Evolutionary conservation across 2,888 invertebrate species (phyloP).

Genomic region (Meloe dianella): DNA sequence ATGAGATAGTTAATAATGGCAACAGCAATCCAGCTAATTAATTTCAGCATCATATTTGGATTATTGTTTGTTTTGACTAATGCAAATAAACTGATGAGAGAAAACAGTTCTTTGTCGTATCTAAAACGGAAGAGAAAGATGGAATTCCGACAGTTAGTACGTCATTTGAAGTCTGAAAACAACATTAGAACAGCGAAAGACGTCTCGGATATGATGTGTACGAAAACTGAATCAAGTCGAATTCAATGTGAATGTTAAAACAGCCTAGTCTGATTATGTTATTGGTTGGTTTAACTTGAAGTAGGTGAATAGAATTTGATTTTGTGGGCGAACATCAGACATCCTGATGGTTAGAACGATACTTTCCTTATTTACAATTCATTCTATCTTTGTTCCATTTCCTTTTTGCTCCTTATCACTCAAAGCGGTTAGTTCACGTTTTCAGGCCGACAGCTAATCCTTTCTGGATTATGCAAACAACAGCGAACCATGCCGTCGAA

Average conservation of each 20-base stretch:
- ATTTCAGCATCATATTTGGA: slow-evolving; percentile 26
- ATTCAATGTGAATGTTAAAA: slow-evolving; percentile 43
- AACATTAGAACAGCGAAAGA: slow-evolving; percentile 27
- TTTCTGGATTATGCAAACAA: slow-evolving; percentile 48
- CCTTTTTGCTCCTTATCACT: slow-evolving; percentile 37
- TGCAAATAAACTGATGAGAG: slow-evolving; percentile 22
- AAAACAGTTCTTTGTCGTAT: background rate
- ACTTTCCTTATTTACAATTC: slow-evolving; percentile 4
- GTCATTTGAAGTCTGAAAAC: slow-evolving; percentile 30
- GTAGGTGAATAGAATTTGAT: slow-evolving; percentile 35
- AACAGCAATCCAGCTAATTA: slow-evolving; percentile 19
- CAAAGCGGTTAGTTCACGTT: slow-evolving; percentile 43
- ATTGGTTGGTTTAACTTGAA: slow-evolving; percentile 39
- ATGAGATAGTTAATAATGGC: background rate
- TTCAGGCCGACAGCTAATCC: slow-evolving; percentile 44
- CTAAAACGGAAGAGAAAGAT: slow-evolving; percentile 13
- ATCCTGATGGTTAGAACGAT: slow-evolving; percentile 17
- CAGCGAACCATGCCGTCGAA: slow-evolving; percentile 38
- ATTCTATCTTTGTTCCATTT: background rate
- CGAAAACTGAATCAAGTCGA: slow-evolving; percentile 38
- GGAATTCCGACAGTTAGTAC: slow-evolving; percentile 28
- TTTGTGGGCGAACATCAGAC: slow-evolving; percentile 8
- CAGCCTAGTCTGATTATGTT: slow-evolving; percentile 39
- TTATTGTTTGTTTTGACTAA: slow-evolving; percentile 22
- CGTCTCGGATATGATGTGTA: slow-evolving; percentile 35